These are phyloP conservation scores for Perca fluviatilis DNA, from an alignment of 2,113 vertebrate species.

Conservation along the genomic window DNA sequence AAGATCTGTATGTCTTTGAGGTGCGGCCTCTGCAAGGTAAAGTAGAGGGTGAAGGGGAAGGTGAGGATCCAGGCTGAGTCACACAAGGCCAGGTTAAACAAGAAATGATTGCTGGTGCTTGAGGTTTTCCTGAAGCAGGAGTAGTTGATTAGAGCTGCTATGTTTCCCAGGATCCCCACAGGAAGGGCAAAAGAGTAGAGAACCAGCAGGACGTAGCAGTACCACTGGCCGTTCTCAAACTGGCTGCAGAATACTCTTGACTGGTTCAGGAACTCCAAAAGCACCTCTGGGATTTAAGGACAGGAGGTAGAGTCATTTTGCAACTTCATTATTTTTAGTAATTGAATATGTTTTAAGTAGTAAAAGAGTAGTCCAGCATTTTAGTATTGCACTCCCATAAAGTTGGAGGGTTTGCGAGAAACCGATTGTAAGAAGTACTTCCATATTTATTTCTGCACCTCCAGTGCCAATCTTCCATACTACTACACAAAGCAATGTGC, in stretches of 20 bases:
- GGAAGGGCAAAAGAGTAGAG: constrained; percentile 78
- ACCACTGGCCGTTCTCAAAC: constrained; percentile 75
- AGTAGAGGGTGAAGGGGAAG: constrained; percentile 83
- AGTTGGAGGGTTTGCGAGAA: neutral
- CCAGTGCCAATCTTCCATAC: too few species aligned
- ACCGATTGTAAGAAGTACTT: neutral
- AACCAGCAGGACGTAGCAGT: constrained; percentile 83
- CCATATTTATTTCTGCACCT: neutral
- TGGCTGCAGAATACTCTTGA: constrained; percentile 76
- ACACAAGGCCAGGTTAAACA: constrained; percentile 86
- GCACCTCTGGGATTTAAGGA: constrained; percentile 37
- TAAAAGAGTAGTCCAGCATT: neutral
- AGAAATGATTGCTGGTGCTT: constrained; percentile 82
- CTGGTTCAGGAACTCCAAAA: constrained; percentile 53
- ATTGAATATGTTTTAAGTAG: neutral
- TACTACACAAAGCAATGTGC: too few species aligned
- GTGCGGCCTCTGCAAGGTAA: constrained; percentile 68
- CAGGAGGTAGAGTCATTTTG: neutral
- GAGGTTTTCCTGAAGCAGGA: constrained; percentile 73
- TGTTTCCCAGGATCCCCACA: constrained; percentile 85
- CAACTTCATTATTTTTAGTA: neutral
- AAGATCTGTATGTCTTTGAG: constrained; percentile 65
- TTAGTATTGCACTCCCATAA: neutral
- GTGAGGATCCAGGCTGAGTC: constrained; percentile 87
- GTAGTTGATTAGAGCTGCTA: constrained; percentile 81